Evolutionary conservation across 1,140 invertebrate species (phyloP).

Genomic region (Papilio helenus): DNA sequence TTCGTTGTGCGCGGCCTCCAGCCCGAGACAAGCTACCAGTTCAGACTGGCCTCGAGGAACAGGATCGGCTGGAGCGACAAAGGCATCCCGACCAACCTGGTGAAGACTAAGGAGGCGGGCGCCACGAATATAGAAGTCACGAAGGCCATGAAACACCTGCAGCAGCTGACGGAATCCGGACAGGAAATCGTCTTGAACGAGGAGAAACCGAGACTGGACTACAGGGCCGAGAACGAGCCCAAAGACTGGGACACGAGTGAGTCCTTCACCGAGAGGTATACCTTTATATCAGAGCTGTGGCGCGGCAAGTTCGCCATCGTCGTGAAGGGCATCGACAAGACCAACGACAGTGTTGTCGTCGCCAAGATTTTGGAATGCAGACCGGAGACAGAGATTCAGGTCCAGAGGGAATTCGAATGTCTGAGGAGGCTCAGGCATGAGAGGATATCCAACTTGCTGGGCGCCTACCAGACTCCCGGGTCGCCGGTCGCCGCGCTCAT

Average conservation of each 20-base stretch:
- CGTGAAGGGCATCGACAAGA: constrained; percentile 91
- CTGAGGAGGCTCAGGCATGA: constrained; percentile 92
- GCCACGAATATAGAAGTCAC: constrained; percentile 88
- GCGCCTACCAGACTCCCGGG: constrained; percentile 87
- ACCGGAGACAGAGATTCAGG: constrained; percentile 85
- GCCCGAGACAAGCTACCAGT: constrained; percentile 92
- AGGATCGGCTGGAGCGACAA: constrained; percentile 96
- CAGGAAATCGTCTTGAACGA: constrained; percentile 87
- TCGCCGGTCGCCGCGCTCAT: constrained; percentile 88
- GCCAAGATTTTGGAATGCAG: constrained; percentile 91
- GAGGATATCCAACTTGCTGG: constrained; percentile 89
- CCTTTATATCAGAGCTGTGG: constrained; percentile 91
- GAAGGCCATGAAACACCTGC: constrained; percentile 91
- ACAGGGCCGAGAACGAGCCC: constrained; percentile 88
- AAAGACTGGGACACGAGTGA: constrained; percentile 87
- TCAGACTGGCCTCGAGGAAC: constrained; percentile 94
- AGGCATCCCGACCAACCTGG: constrained; percentile 88
- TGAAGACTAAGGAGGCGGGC: constrained; percentile 87
- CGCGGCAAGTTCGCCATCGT: constrained; percentile 94
- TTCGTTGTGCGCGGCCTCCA: constrained; percentile 91
- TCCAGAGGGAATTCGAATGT: constrained; percentile 92
- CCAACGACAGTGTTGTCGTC: constrained; percentile 88
- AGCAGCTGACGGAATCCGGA: constrained; percentile 91
- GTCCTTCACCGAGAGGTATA: constrained; percentile 88
- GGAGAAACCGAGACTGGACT: constrained; percentile 87